Base-by-base conservation (phyloP, 2,888 invertebrate species). In the Tetramorium bicarinatum region DNA sequence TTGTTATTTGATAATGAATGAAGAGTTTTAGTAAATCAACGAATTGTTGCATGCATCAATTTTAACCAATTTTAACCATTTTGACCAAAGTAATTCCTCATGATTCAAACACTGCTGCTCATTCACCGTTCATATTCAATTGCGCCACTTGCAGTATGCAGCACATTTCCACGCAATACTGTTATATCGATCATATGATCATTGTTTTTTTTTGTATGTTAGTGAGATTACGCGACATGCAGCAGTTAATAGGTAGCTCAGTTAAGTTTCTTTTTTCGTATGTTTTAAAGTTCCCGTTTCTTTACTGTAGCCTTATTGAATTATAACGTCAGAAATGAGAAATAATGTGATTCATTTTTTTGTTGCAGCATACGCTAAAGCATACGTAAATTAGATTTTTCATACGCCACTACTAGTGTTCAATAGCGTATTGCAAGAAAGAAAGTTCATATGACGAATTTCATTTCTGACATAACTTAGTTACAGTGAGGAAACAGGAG, bases 191-290 rank as follows among this genome's bases (percentile, higher is more conserved):
- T 11, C 7, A 61, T 29, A 47, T 38, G 18, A 49, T 61, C 38
- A 6, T 72, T 47, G 29, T 76, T 76, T 64, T 21, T 59, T 38
- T 7, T 62, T 80, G 9, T 79, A 79, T 13, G 59, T 79, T 59
- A 59, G 11, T 71, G 38, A 80, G 21, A 71, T 71, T 56, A 67
- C 21, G 15, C 3, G 29, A 47, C 38, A 38, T 69, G 29, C 29
- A 66, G 47, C 29, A 8, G 15, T 76, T 25, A 25, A 21, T 56
- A 77, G 13, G n/a, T 54, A 52, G 13, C 9, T 77, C 25, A 4
- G 13, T 77, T 77, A 54, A 77, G 29, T 77, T 69, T 71, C 15
- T 71, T 44, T 59, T 59, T n/a, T n/a, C 13, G 47, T 38, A 21
- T 56, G 9, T 47, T 79, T 34, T 49, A 71, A 44, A 47, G 18